Percentiles rank a stretch among this genome's conserved stretches.
Conservation (phyloP, 2,797 vertebrate genomes). For the Muscicapa striata region DNA sequence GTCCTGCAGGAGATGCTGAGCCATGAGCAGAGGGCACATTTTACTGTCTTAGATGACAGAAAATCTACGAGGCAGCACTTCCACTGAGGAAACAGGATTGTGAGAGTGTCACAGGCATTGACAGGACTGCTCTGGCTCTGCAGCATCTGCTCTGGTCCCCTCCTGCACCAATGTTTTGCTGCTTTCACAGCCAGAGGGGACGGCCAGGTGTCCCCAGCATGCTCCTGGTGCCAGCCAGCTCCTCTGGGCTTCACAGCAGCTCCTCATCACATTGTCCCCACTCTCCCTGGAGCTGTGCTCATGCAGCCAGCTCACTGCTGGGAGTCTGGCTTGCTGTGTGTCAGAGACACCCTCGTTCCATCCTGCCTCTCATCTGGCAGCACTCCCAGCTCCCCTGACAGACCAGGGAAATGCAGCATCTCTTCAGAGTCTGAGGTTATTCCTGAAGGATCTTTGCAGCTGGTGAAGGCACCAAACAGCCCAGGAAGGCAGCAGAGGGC, state of each 20-base stretch:
- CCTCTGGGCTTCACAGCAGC: neutral
- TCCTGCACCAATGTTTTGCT: neutral
- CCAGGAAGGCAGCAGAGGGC: neutral
- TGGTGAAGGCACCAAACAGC: neutral
- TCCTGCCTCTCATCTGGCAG: neutral
- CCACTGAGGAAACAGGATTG: neutral
- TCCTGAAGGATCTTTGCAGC: neutral
- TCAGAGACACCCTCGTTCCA: accelerated
- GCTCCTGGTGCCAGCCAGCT: neutral
- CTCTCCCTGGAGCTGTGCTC: neutral
- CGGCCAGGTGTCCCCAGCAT: neutral
- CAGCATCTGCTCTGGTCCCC: neutral
- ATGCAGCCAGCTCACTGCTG: neutral
- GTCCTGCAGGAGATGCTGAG: neutral
- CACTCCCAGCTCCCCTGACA: neutral
- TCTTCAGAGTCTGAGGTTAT: neutral
- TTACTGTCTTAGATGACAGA: neutral
- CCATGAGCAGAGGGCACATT: neutral
- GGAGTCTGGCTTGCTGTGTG: neutral
- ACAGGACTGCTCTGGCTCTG: neutral
- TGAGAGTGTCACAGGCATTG: neutral
- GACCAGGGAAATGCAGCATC: neutral
- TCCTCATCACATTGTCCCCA: accelerated
- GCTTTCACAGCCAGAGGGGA: neutral
- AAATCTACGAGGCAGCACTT: neutral